Percentiles rank a stretch among this genome's conserved stretches.
phyloP scores from a whole-genome alignment of 2,113 vertebrate genomes.

The Toxotes jaculatrix region DNA sequence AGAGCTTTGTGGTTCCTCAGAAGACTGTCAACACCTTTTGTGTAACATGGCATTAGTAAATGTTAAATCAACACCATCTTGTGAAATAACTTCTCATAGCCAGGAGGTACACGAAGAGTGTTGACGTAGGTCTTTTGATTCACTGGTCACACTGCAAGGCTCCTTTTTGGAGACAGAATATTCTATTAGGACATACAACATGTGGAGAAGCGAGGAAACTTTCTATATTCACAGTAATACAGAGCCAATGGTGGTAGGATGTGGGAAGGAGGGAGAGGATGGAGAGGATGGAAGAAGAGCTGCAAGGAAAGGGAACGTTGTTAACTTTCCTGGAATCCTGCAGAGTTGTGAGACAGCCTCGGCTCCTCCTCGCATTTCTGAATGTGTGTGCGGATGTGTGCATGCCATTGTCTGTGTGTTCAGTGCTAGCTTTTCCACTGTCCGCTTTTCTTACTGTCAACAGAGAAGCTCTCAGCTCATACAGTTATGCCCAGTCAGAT shows the following conservation, averaged over 20 bases:
- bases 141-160: neutral
- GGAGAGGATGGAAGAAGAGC: conserved; percentile 47
- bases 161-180: conserved; percentile 1
- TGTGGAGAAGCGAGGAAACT: conserved; percentile 50
- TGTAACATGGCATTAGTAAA: conserved; percentile 4
- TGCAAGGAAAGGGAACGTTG: conserved; percentile 52
- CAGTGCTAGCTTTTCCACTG: conserved; percentile 57
- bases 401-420: conserved; percentile 21
- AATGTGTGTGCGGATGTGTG: conserved; percentile 39
- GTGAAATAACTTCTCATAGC: neutral
- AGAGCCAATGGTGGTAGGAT: conserved; percentile 33
- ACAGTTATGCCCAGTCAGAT: conserved; percentile 43
- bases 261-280: conserved; percentile 39
- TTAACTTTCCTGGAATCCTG: conserved; percentile 61
- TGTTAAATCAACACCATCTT: conserved; percentile 23
- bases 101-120: neutral
- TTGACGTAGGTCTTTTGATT: conserved; percentile 10
- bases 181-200: conserved; percentile 23
- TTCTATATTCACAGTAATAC: conserved; percentile 34
- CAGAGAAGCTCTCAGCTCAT: conserved; percentile 44
- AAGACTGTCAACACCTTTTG: conserved; percentile 22
- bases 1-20: neutral
- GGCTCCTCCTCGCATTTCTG: conserved; percentile 61
- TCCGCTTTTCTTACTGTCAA: no score
- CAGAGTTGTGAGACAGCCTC: conserved; percentile 48